Conservation (phyloP, 1,140 invertebrate genomes). For the Onthophagus taurus region DNA sequence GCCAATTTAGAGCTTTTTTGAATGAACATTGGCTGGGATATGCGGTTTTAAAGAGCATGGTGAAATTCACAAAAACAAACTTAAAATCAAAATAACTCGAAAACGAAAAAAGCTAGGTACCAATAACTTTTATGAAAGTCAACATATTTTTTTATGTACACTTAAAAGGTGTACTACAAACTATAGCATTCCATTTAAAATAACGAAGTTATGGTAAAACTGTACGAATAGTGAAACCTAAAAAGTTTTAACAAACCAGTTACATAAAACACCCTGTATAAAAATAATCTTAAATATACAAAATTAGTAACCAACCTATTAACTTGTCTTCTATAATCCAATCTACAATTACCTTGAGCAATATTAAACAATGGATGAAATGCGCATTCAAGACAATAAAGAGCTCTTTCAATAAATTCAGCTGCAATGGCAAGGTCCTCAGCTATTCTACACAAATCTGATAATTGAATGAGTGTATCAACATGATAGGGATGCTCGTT, state of each 20-base stretch:
- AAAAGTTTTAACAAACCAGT: neutral
- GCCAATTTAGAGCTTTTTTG: no score
- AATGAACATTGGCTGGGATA: no score
- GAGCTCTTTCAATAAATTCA: constrained; percentile 66
- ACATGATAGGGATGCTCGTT: constrained; percentile 72
- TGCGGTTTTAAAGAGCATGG: no score
- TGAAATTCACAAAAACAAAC: no score
- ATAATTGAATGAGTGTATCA: constrained; percentile 76
- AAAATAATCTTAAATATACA: neutral
- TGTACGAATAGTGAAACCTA: no score
- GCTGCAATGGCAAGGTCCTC: constrained; percentile 74
- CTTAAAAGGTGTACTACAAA: no score
- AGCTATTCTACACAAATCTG: constrained; percentile 68
- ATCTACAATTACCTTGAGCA: constrained; percentile 58
- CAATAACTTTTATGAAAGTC: no score
- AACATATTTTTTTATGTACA: no score
- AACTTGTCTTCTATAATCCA: constrained; percentile 75
- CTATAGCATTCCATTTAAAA: no score
- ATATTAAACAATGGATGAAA: constrained; percentile 77
- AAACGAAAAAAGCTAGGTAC: no score
- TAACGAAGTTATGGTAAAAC: no score
- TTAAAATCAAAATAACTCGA: no score
- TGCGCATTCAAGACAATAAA: constrained; percentile 67
- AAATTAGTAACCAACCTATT: constrained; percentile 50
- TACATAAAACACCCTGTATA: neutral